Percentiles rank a stretch among this genome's conserved stretches.
Conservation (phyloP, 2,888 invertebrate species). For the Orthosia cruda region DNA sequence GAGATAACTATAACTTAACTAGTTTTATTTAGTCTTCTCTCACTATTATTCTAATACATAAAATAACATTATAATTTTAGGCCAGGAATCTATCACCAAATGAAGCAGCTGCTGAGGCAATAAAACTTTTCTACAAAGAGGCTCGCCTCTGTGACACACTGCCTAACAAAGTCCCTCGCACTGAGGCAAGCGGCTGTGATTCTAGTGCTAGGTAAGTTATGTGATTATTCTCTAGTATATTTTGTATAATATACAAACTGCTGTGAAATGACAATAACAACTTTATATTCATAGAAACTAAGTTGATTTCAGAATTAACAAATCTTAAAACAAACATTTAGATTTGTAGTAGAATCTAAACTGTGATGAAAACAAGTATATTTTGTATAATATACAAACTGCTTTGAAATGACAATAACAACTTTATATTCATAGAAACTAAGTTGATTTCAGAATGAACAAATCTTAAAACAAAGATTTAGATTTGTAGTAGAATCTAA, state of each 20-base stretch:
- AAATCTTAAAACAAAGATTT: background rate
- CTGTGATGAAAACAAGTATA: no score
- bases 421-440: background rate
- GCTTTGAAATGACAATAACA: no score
- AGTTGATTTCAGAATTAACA: slow-evolving; percentile 5
- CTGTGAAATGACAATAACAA: no score
- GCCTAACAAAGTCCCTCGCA: slow-evolving; percentile 94
- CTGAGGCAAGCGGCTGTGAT: slow-evolving; percentile 86
- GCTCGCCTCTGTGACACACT: slow-evolving; percentile 96
- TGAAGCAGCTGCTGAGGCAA: slow-evolving; percentile 97
- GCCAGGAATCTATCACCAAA: slow-evolving; percentile 95
- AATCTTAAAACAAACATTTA: background rate
- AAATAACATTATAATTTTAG: slow-evolving; percentile 76
- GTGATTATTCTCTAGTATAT: background rate
- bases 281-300: background rate
- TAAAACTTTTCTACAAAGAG: slow-evolving; percentile 96
- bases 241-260: no score
- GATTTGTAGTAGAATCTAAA: background rate
- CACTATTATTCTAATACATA: no score
- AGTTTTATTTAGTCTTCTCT: no score
- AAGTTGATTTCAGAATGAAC: slow-evolving; percentile 6
- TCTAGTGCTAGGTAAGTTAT: slow-evolving; percentile 83
- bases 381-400: no score
- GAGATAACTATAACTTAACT: no score
- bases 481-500: background rate